phyloP scores from a whole-genome alignment of 2,888 invertebrate genomes.

The Oxystoma pomonae region DNA sequence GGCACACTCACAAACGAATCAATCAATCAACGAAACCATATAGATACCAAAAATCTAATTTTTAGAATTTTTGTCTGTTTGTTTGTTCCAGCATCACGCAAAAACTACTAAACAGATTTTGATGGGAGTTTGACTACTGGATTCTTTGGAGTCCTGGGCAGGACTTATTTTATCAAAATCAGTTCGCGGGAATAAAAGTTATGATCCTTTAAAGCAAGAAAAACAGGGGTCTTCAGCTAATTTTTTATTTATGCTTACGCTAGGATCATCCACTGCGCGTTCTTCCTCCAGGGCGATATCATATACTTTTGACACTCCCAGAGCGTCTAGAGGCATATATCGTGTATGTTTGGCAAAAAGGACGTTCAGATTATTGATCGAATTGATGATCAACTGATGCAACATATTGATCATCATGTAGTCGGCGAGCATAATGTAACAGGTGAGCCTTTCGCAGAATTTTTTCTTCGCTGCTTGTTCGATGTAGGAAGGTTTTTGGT shows the following conservation, averaged over 20 bases:
- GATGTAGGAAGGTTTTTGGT: conserved; percentile 60
- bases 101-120: no score
- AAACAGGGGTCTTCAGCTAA: no score
- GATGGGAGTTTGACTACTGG: no score
- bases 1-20: no score
- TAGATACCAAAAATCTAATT: no score
- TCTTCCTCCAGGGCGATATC: conserved; percentile 48
- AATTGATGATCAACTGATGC: conserved; percentile 60
- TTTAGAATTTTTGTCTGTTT: no score
- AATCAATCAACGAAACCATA: no score
- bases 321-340: conserved; percentile 50
- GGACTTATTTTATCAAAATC: no score
- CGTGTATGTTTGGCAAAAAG: conserved; percentile 54
- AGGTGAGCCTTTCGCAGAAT: conserved; percentile 72
- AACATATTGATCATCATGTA: conserved; percentile 68
- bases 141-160: no score
- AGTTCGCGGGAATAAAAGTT: no score
- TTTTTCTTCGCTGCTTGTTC: conserved; percentile 81
- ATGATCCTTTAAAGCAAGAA: no score
- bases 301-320: conserved; percentile 44
- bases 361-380: conserved; percentile 56
- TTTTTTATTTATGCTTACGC: conserved; percentile 30
- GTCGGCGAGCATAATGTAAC: conserved; percentile 68
- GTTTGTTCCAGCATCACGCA: no score
- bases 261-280: conserved; percentile 47